Percentiles rank a stretch among this genome's conserved stretches.
phyloP scores from a whole-genome alignment of 2,113 vertebrate genomes.

The Podilymbus podiceps region DNA sequence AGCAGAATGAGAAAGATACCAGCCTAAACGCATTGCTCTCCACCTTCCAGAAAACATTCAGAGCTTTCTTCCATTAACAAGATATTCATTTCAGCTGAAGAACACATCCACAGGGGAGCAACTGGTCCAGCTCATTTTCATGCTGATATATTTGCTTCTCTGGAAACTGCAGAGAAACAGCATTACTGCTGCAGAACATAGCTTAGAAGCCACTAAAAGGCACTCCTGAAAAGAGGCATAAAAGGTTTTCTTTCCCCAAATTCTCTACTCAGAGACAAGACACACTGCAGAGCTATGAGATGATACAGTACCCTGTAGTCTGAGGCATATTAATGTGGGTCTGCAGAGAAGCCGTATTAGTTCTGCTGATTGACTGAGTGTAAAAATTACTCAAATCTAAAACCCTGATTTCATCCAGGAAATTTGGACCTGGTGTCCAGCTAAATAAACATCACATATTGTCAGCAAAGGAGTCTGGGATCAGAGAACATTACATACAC shows the following conservation, averaged over 20 bases:
- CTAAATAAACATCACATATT: not conserved
- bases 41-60: not conserved
- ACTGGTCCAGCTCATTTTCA: constrained; percentile 21
- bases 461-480: not conserved
- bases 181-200: not conserved
- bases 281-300: not conserved
- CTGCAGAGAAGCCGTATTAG: not conserved
- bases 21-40: not conserved
- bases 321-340: not conserved
- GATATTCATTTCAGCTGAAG: constrained; percentile 22
- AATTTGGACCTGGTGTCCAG: not conserved
- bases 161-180: not conserved
- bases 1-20: not conserved
- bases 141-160: constrained; percentile 26
- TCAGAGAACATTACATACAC: not conserved
- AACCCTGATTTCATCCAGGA: not conserved
- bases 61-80: constrained; percentile 1
- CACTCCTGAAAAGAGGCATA: not conserved
- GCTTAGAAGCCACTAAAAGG: not conserved
- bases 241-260: not conserved
- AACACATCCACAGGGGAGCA: constrained; percentile 12
- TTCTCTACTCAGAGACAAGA: not conserved
- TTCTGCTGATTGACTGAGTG: not conserved
- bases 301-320: not conserved
- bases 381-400: not conserved